A percentile compares a stretch with the other conserved stretches of the same genome.
phyloP scores from a whole-genome alignment of 1,140 invertebrate genomes.

The Himalopsyche phryganea region DNA sequence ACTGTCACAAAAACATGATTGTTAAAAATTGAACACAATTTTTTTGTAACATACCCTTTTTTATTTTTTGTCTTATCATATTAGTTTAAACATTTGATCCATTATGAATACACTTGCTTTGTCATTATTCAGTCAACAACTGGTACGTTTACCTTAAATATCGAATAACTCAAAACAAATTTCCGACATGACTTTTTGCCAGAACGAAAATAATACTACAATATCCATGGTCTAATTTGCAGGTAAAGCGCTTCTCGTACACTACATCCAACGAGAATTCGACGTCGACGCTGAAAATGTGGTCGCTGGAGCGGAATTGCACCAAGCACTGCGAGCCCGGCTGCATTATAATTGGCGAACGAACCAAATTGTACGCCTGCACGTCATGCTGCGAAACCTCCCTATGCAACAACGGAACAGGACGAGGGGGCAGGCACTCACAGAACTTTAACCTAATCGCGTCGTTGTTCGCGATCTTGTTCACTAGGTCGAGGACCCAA shows the following conservation, averaged over 20 bases:
- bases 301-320: conserved; percentile 79
- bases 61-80: too few species aligned
- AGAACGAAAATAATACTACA: too few species aligned
- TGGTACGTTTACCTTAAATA: too few species aligned
- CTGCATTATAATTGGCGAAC: conserved; percentile 80
- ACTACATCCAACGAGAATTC: conserved; percentile 78
- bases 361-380: conserved; percentile 80
- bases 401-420: conserved; percentile 72
- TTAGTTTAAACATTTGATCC: too few species aligned
- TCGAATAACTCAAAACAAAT: too few species aligned
- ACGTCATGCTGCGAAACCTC: conserved; percentile 75
- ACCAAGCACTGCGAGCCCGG: conserved; percentile 77
- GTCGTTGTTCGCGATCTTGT: not conserved
- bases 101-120: too few species aligned
- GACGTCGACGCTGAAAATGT: conserved; percentile 69
- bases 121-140: too few species aligned
- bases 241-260: conserved; percentile 81
- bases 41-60: too few species aligned
- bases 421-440: conserved; percentile 35
- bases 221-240: conserved; percentile 31
- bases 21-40: too few species aligned
- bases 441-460: not conserved
- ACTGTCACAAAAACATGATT: too few species aligned
- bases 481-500: not conserved
- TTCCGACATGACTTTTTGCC: too few species aligned